Evolutionary conservation across 2,113 vertebrate genomes (phyloP), one percentile per base, ranked within the genome.

Genomic region (Scomber colias): DNA sequence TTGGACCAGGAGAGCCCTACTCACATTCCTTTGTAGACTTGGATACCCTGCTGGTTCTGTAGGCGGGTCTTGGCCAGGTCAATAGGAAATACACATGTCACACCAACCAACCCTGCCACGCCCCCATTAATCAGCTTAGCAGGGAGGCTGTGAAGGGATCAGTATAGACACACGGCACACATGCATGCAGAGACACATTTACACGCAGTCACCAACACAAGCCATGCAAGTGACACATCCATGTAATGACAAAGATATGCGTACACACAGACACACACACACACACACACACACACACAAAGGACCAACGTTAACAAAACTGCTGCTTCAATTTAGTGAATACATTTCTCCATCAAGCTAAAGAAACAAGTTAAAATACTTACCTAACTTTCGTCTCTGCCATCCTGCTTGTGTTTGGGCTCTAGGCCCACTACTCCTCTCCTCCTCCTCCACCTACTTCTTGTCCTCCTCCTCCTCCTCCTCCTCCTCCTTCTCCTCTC

Each of bases 51-150:
- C 93, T 97, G 97, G 89, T 98, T 98, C 90, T 98, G 97, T 16
- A 98, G 95, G 53, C 96, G 94, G 16, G 97, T 98, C 94, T 98
- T 97, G 71, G 97, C 96, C 84, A 98, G 92, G 92, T 97, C 96
- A 55, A 97, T 96, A 67, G 96, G 97, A 90, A 98, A 97, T 64
- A 98, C 96, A 48, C 97, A 97, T 85, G 97, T 96, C 78, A 97
- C 96, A 45, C 97, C 97, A 77, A 97, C 95, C 56, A 98, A 94
- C 55, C 97, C 97, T 2, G 97, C 96, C 78, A 97, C 92, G 13
- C 97, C 97, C 83, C 97, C 97, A 53, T 96, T 96, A 93, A 97
- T 96, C 93, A 97, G 95, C 89, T 97, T 97, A 87, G 96, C 96
- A 2, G 94, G 86, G 77, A 97, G 92, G 83, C 96, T 97, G 92